Evolutionary conservation across 2,113 vertebrate species (phyloP).

Genomic region (Burhinus oedicnemus): DNA sequence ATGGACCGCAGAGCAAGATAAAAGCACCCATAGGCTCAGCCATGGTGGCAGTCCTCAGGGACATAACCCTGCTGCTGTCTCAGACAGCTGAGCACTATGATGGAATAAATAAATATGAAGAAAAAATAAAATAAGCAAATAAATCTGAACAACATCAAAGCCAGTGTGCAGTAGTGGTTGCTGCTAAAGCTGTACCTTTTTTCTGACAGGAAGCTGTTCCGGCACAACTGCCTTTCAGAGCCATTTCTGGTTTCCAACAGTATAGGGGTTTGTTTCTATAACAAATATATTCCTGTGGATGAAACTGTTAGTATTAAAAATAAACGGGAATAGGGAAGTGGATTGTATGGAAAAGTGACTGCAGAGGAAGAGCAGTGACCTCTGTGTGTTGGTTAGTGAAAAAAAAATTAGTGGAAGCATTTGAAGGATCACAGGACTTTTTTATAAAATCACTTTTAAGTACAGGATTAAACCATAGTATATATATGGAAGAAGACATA

Average conservation of each 20-base stretch:
- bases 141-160: constrained; percentile 24
- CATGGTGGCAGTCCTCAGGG: not conserved
- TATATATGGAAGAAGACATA: not conserved
- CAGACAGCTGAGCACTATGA: not conserved
- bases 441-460: constrained; percentile 23
- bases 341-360: not conserved
- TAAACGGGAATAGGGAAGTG: constrained; percentile 29
- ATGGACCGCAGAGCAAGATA: not conserved
- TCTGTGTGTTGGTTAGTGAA: not conserved
- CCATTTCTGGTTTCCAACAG: not conserved
- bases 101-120: constrained; percentile 8
- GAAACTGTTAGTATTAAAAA: constrained; percentile 18
- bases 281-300: not conserved
- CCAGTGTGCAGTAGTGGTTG: not conserved
- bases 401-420: not conserved
- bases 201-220: constrained; percentile 50
- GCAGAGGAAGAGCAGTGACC: constrained; percentile 26
- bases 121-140: not conserved
- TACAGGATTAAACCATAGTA: not conserved
- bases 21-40: not conserved
- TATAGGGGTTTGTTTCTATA: constrained; percentile 17
- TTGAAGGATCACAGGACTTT: not conserved
- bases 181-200: not conserved
- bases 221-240: not conserved
- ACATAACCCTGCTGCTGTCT: not conserved